Evolutionary conservation across 2,797 vertebrate genomes (phyloP).

Genomic region (Enteromius paludinosus): DNA sequence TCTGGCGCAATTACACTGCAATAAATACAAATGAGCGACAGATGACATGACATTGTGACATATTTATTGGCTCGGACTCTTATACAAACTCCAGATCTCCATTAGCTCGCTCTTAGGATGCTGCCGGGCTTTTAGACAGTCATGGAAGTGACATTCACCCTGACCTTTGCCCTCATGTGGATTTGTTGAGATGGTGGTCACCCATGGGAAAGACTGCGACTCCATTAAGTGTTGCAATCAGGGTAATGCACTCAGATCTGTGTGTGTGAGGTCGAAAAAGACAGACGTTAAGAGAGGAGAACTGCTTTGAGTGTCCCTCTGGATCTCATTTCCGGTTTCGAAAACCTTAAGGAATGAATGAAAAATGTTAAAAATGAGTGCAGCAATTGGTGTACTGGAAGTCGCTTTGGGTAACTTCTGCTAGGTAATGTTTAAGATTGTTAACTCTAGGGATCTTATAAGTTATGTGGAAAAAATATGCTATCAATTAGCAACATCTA

Average conservation of each 20-base stretch:
- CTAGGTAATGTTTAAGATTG: background rate
- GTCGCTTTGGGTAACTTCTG: background rate
- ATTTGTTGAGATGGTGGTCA: conserved; percentile 30
- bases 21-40: conserved; percentile 66
- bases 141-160: conserved; percentile 48
- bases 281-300: background rate
- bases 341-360: background rate
- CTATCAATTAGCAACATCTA: background rate
- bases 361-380: background rate
- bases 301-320: conserved; percentile 20
- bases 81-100: conserved; percentile 52
- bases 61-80: conserved; percentile 54
- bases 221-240: conserved; percentile 46
- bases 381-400: background rate
- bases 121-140: conserved; percentile 59
- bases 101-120: conserved; percentile 54
- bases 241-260: conserved; percentile 35
- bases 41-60: conserved; percentile 54
- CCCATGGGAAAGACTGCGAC: conserved; percentile 31
- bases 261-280: conserved; percentile 20
- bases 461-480: background rate
- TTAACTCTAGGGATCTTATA: background rate
- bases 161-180: conserved; percentile 57
- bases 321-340: background rate
- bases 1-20: conserved; percentile 72